Conservation (phyloP, 92 coral and sea anemone genomes). For the Phymanthus crucifer region DNA sequence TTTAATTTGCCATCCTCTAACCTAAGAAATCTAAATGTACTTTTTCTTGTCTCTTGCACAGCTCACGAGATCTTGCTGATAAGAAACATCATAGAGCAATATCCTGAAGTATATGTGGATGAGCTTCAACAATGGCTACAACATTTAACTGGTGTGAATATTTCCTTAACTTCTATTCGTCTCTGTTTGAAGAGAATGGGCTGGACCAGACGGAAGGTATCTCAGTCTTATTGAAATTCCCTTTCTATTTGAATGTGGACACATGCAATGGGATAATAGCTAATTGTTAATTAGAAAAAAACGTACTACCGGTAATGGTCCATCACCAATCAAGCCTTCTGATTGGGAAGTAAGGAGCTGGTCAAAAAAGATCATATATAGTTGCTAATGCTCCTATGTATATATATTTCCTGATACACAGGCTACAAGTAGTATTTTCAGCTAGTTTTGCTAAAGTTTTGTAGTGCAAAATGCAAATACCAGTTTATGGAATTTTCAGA, state of each 20-base stretch:
- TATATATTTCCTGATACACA: too few relatives aligned
- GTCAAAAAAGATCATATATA: too few relatives aligned
- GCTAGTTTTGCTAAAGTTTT: too few relatives aligned
- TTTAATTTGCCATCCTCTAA: background rate
- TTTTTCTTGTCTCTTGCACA: slow-evolving; percentile 15
- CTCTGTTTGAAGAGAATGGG: slow-evolving; percentile 1
- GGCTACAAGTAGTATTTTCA: too few relatives aligned
- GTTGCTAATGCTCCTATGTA: too few relatives aligned
- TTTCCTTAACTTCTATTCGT: slow-evolving; percentile 4
- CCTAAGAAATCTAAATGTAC: background rate
- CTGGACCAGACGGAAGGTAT: slow-evolving; percentile 13
- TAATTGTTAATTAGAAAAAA: too few relatives aligned
- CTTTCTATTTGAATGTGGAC: too few relatives aligned
- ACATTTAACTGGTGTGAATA: background rate
- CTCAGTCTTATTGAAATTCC: background rate
- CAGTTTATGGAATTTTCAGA: background rate
- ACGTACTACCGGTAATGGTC: too few relatives aligned
- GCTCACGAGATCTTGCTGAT: slow-evolving; percentile 9
- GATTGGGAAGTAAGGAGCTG: too few relatives aligned
- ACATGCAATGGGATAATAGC: too few relatives aligned
- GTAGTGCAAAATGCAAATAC: too few relatives aligned
- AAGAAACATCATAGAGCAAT: background rate
- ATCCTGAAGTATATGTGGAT: background rate
- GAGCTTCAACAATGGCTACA: background rate
- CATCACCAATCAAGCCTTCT: too few relatives aligned